Conservation (phyloP, 2,113 vertebrate species). For the Cyphomyrus plagiostoma region DNA sequence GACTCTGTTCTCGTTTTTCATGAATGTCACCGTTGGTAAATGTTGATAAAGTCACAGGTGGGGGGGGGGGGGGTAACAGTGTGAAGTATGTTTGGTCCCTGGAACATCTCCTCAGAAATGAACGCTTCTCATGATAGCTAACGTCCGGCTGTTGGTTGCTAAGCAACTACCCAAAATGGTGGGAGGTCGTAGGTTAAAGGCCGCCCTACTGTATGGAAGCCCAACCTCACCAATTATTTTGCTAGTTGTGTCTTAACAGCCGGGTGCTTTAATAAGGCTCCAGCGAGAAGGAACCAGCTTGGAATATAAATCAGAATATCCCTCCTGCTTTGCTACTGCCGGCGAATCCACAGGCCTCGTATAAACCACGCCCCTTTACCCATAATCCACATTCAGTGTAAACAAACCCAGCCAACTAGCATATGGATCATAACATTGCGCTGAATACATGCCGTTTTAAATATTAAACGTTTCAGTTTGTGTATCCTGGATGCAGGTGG, state of each 20-base stretch:
- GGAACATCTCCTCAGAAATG: not conserved
- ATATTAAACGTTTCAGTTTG: not conserved
- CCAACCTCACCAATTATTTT: conserved; percentile 13
- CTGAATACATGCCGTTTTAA: not conserved
- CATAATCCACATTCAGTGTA: not conserved
- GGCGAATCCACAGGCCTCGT: not conserved
- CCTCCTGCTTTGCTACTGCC: not conserved
- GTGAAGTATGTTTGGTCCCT: not conserved
- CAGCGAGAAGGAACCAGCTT: not conserved
- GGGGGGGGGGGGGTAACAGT: not conserved
- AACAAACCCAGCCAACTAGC: not conserved
- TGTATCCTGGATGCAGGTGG: not conserved
- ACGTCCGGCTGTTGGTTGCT: conserved; percentile 11
- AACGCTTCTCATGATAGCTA: conserved; percentile 7
- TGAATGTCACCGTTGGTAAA: not conserved
- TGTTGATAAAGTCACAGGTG: not conserved
- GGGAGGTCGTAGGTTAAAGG: conserved; percentile 6
- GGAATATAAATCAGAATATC: not conserved
- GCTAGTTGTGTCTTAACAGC: not conserved
- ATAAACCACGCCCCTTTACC: not conserved
- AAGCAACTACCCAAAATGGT: conserved; percentile 22
- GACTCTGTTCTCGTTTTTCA: not conserved
- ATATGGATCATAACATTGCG: not conserved
- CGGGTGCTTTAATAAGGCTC: conserved; percentile 6
- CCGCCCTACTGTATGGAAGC: not conserved